Base-by-base conservation (phyloP, 2,888 invertebrate genomes). In the Nomada goodeniana region DNA sequence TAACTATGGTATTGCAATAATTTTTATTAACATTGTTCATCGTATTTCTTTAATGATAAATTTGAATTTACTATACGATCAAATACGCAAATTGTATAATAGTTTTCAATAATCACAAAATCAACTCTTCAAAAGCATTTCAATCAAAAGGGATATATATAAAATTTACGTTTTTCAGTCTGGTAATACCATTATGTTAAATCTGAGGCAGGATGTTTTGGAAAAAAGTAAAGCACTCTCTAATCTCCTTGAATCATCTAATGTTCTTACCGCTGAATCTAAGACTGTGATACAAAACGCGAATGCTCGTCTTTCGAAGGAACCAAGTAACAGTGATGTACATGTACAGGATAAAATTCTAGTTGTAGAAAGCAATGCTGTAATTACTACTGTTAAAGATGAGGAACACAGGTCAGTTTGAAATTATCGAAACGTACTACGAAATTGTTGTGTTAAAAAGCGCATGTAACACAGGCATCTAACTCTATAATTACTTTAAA, bases 201-300 rank as follows among this genome's bases (percentile, higher is more conserved):
- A 92, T 83, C 82, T 93, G 65, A 90, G 90, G 72, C 90, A 91
- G 77, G 93, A 94, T 72, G 83, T 89, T 26, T 73, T 90, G 65
- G 90, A 91, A 55, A 91, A 90, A 69, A 93, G 90, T 52, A 90
- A 91, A 70, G 88, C 91, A 79, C 83, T 92, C 50, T 90, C 91
- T 10, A 92, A 93, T 68, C 86, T 92, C 59, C 89, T 93, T 57
- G 92, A 94, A 85, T 91, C 91, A 42, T 89, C 93, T 52, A 91
- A 90, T 36, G 89, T 91, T 72, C 86, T 92, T 61, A 85, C 85
- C 80, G 84, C 90, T 69, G 90, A 91, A 61, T 73, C 89, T 69
- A 89, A 88, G 74, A 88, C 88, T 87, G 89, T 87, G 84, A 87
- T 86, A 88, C 88, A 82, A 67, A 84, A 69, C 76, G 53, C 73